phyloP scores from a whole-genome alignment of 2,888 invertebrate genomes.

The Mimumesa dahlbomi region DNA sequence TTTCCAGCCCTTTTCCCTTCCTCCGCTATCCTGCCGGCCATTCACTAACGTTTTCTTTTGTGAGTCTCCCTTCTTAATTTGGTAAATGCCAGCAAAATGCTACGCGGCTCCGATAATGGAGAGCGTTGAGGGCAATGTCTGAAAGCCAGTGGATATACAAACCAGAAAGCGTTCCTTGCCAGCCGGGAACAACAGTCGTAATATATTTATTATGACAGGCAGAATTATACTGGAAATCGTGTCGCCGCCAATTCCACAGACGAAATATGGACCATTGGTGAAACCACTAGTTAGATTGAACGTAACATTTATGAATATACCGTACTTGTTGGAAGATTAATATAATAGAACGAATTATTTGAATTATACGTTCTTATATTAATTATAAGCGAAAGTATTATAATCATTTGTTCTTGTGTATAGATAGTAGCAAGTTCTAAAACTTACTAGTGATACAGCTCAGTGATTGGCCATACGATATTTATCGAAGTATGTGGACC shows the following conservation, averaged over 20 bases:
- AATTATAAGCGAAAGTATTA: no score
- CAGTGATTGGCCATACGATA: no score
- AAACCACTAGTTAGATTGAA: no score
- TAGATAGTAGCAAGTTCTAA: no score
- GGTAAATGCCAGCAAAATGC: constrained; percentile 77
- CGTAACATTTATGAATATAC: no score
- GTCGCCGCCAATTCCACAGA: not conserved
- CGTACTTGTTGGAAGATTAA: no score
- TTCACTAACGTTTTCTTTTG: constrained; percentile 62
- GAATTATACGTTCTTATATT: not conserved
- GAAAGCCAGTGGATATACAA: constrained; percentile 50
- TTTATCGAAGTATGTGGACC: no score
- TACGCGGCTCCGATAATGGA: constrained; percentile 59
- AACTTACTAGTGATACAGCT: no score
- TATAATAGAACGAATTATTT: no score
- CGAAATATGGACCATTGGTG: not conserved
- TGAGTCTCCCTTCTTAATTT: constrained; percentile 73
- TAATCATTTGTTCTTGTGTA: no score
- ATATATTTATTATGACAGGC: constrained; percentile 36
- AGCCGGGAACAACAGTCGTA: constrained; percentile 75
- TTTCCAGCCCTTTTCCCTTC: constrained; percentile 54
- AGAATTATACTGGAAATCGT: constrained; percentile 26
- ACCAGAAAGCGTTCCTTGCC: constrained; percentile 74
- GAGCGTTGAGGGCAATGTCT: constrained; percentile 40
- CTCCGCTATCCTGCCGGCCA: constrained; percentile 33